These are phyloP conservation scores for Telmatherina bonti DNA, from an alignment of 2,797 vertebrate genomes.

Conservation along the genomic window DNA sequence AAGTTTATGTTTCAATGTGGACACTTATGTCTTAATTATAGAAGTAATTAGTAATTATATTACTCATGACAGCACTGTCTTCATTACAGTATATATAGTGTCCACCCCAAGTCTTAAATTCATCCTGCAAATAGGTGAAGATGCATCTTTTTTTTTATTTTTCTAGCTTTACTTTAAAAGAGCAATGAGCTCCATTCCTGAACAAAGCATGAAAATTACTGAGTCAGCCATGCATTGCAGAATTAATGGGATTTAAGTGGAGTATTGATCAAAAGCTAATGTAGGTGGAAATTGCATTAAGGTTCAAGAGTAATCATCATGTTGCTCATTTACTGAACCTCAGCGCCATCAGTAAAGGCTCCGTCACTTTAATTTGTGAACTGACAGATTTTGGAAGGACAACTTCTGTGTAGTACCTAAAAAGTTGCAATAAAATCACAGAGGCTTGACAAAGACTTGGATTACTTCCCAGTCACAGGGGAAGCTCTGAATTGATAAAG, in stretches of 20 bases:
- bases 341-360: background rate
- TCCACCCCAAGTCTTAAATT: constrained; percentile 4
- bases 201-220: background rate
- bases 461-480: background rate
- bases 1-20: background rate
- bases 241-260: background rate
- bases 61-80: background rate
- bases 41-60: background rate
- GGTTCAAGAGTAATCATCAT: background rate
- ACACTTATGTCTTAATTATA: background rate
- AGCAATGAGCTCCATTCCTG: too few species aligned
- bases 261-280: constrained; percentile 14
- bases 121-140: constrained; percentile 1
- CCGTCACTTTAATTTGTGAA: constrained; percentile 1
- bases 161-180: too few species aligned
- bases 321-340: background rate
- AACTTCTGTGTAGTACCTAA: background rate
- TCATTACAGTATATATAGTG: constrained; percentile 9
- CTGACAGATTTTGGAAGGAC: constrained; percentile 3
- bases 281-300: constrained; percentile 10
- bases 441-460: constrained; percentile 1
- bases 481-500: background rate
- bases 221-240: background rate
- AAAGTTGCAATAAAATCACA: background rate
- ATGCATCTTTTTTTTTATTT: background rate